Percentiles rank a stretch among this genome's conserved stretches.
phyloP scores from a whole-genome alignment of 2,113 vertebrate genomes.

The Struthio camelus region DNA sequence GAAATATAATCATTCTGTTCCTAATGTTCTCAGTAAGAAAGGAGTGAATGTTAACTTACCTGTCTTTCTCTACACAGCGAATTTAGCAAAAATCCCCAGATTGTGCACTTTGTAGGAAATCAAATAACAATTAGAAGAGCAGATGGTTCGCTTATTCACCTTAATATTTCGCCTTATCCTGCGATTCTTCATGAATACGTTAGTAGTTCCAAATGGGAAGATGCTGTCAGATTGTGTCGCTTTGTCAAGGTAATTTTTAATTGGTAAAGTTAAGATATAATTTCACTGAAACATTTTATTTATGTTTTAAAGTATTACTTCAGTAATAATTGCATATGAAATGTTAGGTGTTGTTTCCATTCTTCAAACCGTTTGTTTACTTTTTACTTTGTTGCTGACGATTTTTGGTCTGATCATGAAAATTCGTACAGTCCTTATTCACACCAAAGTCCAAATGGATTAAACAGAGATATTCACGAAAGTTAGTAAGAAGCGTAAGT shows the following conservation, averaged over 20 bases:
- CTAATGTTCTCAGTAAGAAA: not conserved
- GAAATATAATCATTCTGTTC: not conserved
- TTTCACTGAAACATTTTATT: not conserved
- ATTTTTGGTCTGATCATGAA: not conserved
- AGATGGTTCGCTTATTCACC: constrained; percentile 90
- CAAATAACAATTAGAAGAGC: constrained; percentile 87
- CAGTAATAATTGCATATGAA: not conserved
- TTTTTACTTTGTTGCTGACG: not conserved
- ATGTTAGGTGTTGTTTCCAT: not conserved
- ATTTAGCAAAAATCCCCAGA: constrained; percentile 85
- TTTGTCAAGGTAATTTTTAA: constrained; percentile 89
- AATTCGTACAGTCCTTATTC: accelerated
- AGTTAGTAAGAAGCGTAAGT: not conserved
- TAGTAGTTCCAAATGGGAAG: constrained; percentile 85
- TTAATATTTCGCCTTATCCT: constrained; percentile 84
- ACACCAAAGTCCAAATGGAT: not conserved
- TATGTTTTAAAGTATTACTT: not conserved
- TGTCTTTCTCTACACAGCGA: constrained; percentile 77
- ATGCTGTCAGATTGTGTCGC: constrained; percentile 89
- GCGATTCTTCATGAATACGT: constrained; percentile 86
- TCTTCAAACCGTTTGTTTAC: not conserved
- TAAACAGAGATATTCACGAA: not conserved
- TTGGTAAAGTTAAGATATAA: accelerated
- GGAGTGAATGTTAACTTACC: not conserved
- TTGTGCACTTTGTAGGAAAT: constrained; percentile 87